Conservation (phyloP, 2,113 vertebrate genomes). For the Thymallus thymallus region DNA sequence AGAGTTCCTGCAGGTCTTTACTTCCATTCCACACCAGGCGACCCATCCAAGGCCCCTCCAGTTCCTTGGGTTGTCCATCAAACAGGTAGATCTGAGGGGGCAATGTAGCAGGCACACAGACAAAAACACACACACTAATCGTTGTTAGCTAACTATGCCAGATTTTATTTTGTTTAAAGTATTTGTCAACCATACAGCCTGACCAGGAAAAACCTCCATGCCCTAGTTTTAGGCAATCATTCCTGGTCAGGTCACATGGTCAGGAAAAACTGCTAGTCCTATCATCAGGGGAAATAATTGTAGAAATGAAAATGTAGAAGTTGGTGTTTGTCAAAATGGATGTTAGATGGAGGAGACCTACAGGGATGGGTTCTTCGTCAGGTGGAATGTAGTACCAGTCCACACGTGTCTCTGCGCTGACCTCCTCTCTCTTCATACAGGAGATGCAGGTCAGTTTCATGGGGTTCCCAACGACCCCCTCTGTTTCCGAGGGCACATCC, state of each 20-base stretch:
- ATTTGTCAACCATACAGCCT: too few species aligned
- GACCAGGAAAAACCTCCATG: too few species aligned
- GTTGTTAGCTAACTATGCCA: background rate
- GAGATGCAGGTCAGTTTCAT: slow-evolving; percentile 93
- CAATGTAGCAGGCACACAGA: background rate
- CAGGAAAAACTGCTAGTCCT: background rate
- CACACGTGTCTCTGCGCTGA: slow-evolving; percentile 81
- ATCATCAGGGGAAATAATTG: background rate
- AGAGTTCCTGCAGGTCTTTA: slow-evolving; percentile 91
- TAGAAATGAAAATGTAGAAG: too few species aligned
- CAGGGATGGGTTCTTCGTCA: slow-evolving; percentile 70
- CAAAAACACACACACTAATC: background rate
- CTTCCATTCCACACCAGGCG: slow-evolving; percentile 89
- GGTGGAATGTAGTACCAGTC: slow-evolving; percentile 83
- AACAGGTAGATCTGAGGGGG: slow-evolving; percentile 80
- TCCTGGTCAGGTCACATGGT: background rate
- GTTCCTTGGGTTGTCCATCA: slow-evolving; percentile 40
- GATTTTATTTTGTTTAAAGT: too few species aligned
- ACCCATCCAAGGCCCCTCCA: slow-evolving; percentile 75
- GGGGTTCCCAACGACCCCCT: slow-evolving; percentile 80
- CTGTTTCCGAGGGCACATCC: slow-evolving; percentile 84
- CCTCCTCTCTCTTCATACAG: slow-evolving; percentile 93
- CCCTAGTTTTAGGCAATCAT: background rate
- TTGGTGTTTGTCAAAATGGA: too few species aligned
- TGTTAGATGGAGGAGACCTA: slow-evolving; percentile 64